A percentile compares a stretch with the other conserved stretches of the same genome.
These are phyloP conservation scores for Oscheius sp. DNA, from an alignment of 2,888 invertebrate species.

Conservation along the genomic window DNA sequence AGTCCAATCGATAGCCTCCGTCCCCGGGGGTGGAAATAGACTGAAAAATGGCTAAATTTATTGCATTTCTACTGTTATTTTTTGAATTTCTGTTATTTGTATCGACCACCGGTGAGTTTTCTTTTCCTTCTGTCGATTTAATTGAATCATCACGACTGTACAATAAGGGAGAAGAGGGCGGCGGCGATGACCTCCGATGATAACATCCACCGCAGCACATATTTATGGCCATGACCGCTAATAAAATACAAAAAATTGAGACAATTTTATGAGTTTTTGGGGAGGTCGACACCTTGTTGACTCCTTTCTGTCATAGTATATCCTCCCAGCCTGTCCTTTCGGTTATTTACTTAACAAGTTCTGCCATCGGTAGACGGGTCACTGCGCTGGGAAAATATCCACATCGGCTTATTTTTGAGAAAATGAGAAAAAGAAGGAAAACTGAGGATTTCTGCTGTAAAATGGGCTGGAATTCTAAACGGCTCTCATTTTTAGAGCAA, in stretches of 20 bases:
- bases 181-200: slow-evolving; percentile 7
- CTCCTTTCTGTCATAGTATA: too few species aligned
- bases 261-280: not conserved
- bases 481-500: too few species aligned
- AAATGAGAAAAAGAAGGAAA: too few species aligned
- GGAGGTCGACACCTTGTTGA: too few species aligned
- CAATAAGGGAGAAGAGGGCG: not conserved
- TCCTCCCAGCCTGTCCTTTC: too few species aligned
- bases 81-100: not conserved
- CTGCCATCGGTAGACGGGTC: too few species aligned
- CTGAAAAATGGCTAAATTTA: slow-evolving; percentile 11
- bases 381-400: too few species aligned
- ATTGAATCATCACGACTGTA: not conserved
- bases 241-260: not conserved
- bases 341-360: too few species aligned
- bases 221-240: slow-evolving; percentile 27
- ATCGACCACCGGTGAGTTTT: slow-evolving; percentile 4
- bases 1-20: not conserved
- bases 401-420: too few species aligned
- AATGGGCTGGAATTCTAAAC: too few species aligned
- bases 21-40: too few species aligned
- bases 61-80: slow-evolving; percentile 8
- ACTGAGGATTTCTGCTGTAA: too few species aligned
- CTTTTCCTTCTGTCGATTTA: not conserved
- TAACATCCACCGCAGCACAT: slow-evolving; percentile 13